These are phyloP conservation scores for Lepilemur septentrionalis DNA, from an alignment of 2,797 vertebrate species.

Conservation along the genomic window DNA sequence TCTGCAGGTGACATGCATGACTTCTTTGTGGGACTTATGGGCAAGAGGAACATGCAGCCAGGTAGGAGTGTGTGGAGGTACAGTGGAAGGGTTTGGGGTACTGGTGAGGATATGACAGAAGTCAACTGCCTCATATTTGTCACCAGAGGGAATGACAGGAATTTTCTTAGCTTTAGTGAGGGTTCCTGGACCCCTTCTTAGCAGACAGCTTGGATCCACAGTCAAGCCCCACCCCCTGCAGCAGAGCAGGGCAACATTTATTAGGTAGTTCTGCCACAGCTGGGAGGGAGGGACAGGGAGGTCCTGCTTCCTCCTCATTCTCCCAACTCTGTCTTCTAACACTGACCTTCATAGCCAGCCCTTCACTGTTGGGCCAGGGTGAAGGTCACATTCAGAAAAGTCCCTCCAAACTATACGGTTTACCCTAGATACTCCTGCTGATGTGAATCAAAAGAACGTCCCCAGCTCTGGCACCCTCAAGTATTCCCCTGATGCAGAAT, in stretches of 20 bases:
- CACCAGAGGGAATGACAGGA: background rate
- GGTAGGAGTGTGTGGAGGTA: slow-evolving; percentile 76
- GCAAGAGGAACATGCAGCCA: slow-evolving; percentile 89
- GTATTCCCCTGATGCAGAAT: slow-evolving; percentile 61
- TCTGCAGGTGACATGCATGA: slow-evolving; percentile 95
- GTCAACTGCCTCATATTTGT: background rate
- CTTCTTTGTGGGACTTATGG: slow-evolving; percentile 98
- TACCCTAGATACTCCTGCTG: slow-evolving; percentile 56
- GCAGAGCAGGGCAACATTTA: background rate
- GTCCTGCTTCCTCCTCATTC: background rate
- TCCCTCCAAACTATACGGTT: background rate
- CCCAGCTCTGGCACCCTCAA: slow-evolving; percentile 57
- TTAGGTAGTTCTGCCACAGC: background rate
- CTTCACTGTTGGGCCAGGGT: background rate
- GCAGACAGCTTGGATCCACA: background rate
- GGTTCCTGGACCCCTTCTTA: background rate
- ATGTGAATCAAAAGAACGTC: slow-evolving; percentile 45
- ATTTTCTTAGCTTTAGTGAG: background rate
- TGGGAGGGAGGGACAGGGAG: background rate
- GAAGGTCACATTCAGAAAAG: background rate
- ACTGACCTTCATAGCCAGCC: background rate
- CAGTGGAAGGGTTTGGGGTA: background rate
- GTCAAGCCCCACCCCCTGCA: background rate
- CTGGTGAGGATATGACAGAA: background rate
- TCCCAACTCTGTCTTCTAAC: background rate